Percentiles rank a stretch among this genome's conserved stretches.
phyloP scores from a whole-genome alignment of 1,140 invertebrate species.

The Episyrphus balteatus region DNA sequence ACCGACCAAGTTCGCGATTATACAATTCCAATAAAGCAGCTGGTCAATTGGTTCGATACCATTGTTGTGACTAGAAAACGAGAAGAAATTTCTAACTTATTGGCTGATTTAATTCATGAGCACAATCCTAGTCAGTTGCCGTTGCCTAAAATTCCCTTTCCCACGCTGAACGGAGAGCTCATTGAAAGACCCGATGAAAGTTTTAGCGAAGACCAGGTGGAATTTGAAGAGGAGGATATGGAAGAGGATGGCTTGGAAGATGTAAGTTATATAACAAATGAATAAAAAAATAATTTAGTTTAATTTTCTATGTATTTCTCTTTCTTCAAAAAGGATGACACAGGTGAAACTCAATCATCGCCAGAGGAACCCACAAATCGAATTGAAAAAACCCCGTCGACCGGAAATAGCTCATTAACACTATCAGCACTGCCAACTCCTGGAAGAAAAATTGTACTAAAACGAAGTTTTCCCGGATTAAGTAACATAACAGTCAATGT shows the following conservation, averaged over 20 bases:
- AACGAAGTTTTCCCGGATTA: too few species aligned
- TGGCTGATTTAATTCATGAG: slow-evolving; percentile 57
- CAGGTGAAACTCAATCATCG: too few species aligned
- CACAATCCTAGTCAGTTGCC: slow-evolving; percentile 41
- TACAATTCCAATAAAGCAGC: slow-evolving; percentile 57
- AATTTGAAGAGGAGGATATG: slow-evolving; percentile 35
- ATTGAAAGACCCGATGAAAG: slow-evolving; percentile 27
- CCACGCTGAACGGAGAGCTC: slow-evolving; percentile 48
- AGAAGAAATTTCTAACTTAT: slow-evolving; percentile 62
- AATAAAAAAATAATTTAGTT: background rate
- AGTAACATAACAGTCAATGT: too few species aligned
- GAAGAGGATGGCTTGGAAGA: slow-evolving; percentile 19
- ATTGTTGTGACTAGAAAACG: slow-evolving; percentile 65
- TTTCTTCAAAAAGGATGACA: too few species aligned
- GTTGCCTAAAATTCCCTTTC: slow-evolving; percentile 52
- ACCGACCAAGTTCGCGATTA: slow-evolving; percentile 66
- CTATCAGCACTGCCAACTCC: too few species aligned
- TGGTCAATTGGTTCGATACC: slow-evolving; percentile 69
- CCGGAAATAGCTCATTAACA: too few species aligned
- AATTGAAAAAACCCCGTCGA: too few species aligned
- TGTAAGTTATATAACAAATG: slow-evolving; percentile 8
- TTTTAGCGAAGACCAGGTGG: slow-evolving; percentile 19
- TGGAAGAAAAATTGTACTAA: too few species aligned
- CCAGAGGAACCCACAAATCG: too few species aligned
- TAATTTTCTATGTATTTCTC: too few species aligned